Base-by-base conservation (phyloP, 2,888 invertebrate genomes). In the Thyatira batis region DNA sequence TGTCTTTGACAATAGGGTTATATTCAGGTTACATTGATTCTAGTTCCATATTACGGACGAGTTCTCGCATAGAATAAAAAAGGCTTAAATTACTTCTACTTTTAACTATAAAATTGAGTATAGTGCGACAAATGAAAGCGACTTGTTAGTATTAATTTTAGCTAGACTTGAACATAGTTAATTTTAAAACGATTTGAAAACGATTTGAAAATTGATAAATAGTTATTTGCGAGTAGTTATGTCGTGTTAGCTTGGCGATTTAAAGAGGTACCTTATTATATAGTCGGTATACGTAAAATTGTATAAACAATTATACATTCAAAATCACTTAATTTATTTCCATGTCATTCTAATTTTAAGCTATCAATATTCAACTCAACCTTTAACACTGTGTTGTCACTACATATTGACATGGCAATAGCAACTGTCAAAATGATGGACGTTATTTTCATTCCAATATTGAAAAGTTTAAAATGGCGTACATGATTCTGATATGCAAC, bases 391-490 rank as follows among this genome's bases (percentile, higher is more conserved):
- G 17, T 13, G 25, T 25, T 46, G 25, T 13, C 23, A 25, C 27
- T 27, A 20, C 23, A 27, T 27, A 46, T 39, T 33, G 13, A 17
- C 39, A 39, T 39, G 39, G 27, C 48, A 27, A 27, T 48, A 17
- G 48, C 48, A 17, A 48, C 17, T 48, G 48, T 48, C 48, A 48
- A 27, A 27, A 39, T 39, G 17, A 39, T 17, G 39, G 39, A 17
- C 39, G 39, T 17, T 17, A 39, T 17, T 39, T 17, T 39, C 39
- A 8, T 39, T 2, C 6, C 23, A 3, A 23, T 39, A 11, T 13
- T n/a, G 1, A 13, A 33, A 39, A 33, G n/a, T 30, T 1, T 33
- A 33, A 33, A 33, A 33, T 13, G n/a, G 13, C 33, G 33, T 33
- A 4, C n/a, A 33, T 13, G 2, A 13, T 33, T 33, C 33, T 33